A percentile compares a stretch with the other conserved stretches of the same genome.
These are phyloP conservation scores for Hippolais icterina DNA, from an alignment of 2,113 vertebrate species.

Conservation along the genomic window DNA sequence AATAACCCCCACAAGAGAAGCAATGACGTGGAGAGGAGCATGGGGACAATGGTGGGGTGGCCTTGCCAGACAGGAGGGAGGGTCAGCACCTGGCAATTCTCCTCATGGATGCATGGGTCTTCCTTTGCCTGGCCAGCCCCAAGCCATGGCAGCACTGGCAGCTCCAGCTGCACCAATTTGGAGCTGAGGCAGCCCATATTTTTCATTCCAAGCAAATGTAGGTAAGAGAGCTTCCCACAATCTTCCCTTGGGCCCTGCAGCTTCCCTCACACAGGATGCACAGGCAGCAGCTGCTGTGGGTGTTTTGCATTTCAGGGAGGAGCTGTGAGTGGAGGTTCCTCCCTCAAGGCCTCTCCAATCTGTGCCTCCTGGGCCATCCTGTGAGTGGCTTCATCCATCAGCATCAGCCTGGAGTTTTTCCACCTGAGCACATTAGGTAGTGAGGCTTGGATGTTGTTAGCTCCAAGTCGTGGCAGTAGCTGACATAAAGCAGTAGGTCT, in stretches of 20 bases:
- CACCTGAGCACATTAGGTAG: background rate
- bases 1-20: background rate
- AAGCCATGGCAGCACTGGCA: background rate
- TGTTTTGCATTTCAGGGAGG: background rate
- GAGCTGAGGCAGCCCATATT: background rate
- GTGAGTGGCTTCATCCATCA: background rate
- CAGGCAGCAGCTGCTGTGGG: background rate
- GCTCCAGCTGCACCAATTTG: background rate
- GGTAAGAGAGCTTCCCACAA: background rate
- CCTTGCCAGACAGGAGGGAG: background rate
- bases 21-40: fast-evolving
- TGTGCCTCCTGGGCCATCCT: background rate
- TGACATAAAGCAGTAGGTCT: background rate
- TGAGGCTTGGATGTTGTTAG: background rate
- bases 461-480: background rate
- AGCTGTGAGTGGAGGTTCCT: background rate
- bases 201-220: background rate
- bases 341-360: background rate
- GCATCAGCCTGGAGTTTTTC: background rate
- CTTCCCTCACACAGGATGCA: background rate
- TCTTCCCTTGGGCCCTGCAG: background rate
- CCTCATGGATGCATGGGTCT: too few species aligned
- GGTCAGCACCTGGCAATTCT: background rate
- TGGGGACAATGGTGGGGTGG: background rate
- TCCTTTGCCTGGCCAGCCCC: background rate